Percentiles rank a stretch among this genome's conserved stretches.
Evolutionary conservation across 2,113 vertebrate genomes (phyloP).

Genomic region (Sebastes fasciatus): DNA sequence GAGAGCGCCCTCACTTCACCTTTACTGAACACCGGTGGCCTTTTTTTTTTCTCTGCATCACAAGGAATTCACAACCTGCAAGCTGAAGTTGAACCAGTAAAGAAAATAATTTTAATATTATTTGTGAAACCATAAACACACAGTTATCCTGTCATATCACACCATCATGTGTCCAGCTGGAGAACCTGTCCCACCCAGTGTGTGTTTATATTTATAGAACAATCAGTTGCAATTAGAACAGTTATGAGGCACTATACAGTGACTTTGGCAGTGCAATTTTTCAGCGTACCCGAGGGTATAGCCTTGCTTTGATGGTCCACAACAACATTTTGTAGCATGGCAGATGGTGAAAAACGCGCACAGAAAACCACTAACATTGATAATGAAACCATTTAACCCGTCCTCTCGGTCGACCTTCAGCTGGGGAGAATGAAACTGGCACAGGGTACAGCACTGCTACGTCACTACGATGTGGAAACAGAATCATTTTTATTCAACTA

Average conservation of each 20-base stretch:
- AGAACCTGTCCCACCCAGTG: constrained; percentile 10
- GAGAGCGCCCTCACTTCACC: not conserved
- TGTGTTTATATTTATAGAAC: constrained; percentile 52
- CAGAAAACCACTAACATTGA: constrained; percentile 53
- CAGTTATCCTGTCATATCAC: constrained; percentile 46
- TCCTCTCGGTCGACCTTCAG: not conserved
- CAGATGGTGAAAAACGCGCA: constrained; percentile 54
- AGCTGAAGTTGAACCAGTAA: constrained; percentile 58
- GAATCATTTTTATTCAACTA: constrained; percentile 80
- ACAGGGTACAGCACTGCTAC: constrained; percentile 70
- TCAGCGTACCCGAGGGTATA: constrained; percentile 60
- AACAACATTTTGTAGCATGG: constrained; percentile 54
- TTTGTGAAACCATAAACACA: constrained; percentile 63
- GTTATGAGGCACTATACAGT: constrained; percentile 79
- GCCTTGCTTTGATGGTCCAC: constrained; percentile 68
- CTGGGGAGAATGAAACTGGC: constrained; percentile 53
- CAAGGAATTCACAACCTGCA: constrained; percentile 28
- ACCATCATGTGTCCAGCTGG: constrained; percentile 8
- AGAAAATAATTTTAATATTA: constrained; percentile 80
- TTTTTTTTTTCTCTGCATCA: not conserved
- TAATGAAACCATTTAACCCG: not conserved
- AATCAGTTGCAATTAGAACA: constrained; percentile 59
- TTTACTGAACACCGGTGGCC: not conserved
- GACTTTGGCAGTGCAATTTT: constrained; percentile 74
- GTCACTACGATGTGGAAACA: constrained; percentile 75